Conservation (phyloP, 1,140 invertebrate genomes). For the Trachelipus rathkii region DNA sequence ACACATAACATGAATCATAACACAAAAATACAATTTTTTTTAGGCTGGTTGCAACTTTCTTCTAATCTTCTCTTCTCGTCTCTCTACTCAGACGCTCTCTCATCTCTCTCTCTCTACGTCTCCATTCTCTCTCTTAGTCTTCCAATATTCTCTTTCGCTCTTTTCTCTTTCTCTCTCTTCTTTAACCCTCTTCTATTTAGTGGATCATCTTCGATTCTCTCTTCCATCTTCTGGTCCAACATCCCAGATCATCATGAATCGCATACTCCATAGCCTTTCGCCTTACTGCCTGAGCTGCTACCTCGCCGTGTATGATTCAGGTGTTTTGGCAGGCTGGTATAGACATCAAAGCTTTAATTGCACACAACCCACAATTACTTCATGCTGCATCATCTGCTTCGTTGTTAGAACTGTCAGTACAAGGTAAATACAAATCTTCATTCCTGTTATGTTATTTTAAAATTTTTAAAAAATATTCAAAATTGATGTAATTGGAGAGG, state of each 20-base stretch:
- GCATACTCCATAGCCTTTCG: constrained; percentile 34
- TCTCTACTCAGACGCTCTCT: too few relatives aligned
- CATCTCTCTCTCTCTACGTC: too few relatives aligned
- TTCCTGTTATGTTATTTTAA: too few relatives aligned
- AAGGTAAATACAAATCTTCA: neutral
- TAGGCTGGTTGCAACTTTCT: constrained; percentile 42
- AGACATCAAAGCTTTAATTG: neutral
- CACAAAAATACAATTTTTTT: neutral
- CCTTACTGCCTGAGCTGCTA: constrained; percentile 22
- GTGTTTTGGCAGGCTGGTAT: neutral
- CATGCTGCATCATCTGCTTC: neutral
- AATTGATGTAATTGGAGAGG: too few relatives aligned
- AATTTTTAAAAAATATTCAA: too few relatives aligned
- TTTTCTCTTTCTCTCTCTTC: too few relatives aligned
- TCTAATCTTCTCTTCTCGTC: constrained; percentile 36
- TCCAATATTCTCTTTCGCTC: constrained; percentile 34
- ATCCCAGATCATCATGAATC: constrained; percentile 30
- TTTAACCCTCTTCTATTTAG: too few relatives aligned
- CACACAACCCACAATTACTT: neutral
- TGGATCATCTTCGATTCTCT: too few relatives aligned
- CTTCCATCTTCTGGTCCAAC: constrained; percentile 34
- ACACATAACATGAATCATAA: too few relatives aligned
- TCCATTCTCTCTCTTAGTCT: too few relatives aligned
- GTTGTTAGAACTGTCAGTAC: neutral
- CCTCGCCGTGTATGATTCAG: neutral